These are phyloP conservation scores for Morinoia aosen DNA, from an alignment of 2,888 invertebrate genomes.

Conservation along the genomic window DNA sequence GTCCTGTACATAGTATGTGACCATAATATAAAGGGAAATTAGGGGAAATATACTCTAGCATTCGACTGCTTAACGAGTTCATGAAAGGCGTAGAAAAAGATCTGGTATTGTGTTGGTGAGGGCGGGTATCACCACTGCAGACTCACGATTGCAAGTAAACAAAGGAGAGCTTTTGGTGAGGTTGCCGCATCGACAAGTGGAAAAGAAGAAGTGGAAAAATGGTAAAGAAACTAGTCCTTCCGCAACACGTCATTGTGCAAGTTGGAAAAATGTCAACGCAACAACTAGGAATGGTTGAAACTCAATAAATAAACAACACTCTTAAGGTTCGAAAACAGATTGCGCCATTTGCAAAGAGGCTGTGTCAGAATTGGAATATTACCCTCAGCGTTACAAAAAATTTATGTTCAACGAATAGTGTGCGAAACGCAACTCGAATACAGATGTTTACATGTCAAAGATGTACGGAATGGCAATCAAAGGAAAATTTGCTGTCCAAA, in stretches of 20 bases:
- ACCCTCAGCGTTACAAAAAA: neutral
- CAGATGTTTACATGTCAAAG: neutral
- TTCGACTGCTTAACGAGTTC: neutral
- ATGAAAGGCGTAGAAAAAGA: neutral
- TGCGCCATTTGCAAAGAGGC: neutral
- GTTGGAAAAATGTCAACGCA: neutral
- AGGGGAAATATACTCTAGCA: neutral
- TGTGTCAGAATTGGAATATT: neutral
- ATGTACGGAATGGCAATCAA: neutral
- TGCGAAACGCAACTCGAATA: neutral
- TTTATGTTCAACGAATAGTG: neutral
- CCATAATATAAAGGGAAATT: neutral
- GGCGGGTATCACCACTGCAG: neutral
- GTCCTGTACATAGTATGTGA: no score
- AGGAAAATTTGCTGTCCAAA: neutral
- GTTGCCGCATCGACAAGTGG: neutral
- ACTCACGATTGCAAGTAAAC: neutral
- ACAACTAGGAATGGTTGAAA: neutral
- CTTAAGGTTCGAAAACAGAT: neutral
- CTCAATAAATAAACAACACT: neutral
- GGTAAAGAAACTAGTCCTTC: neutral
- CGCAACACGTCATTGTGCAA: neutral
- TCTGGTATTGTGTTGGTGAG: neutral
- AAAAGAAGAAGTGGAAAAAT: neutral
- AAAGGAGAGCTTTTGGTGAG: neutral